These are phyloP conservation scores for Leucosticte australis DNA, from an alignment of 2,113 vertebrate species.

Conservation along the genomic window DNA sequence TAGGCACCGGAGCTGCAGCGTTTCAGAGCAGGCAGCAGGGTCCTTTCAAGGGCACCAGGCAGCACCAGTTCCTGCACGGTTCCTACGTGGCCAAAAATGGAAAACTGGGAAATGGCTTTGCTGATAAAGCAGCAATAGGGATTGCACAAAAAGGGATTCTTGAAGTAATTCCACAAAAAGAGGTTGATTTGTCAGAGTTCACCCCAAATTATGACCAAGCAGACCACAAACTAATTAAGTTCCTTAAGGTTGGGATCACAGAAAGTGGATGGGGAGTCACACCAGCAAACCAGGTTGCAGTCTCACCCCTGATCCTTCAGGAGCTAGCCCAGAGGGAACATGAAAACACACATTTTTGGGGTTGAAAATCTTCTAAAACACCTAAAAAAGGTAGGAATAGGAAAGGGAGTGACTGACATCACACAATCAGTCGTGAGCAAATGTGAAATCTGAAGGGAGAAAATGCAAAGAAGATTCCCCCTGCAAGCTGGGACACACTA, in stretches of 20 bases:
- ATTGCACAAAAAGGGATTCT: not conserved
- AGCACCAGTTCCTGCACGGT: not conserved
- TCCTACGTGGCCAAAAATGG: not conserved
- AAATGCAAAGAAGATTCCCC: not conserved
- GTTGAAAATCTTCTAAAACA: not conserved
- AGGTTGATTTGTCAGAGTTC: not conserved
- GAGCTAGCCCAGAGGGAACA: not conserved
- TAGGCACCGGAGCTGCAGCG: not conserved
- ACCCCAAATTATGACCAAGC: not conserved
- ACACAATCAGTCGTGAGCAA: not conserved
- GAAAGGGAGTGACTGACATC: not conserved
- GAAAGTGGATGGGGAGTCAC: not conserved
- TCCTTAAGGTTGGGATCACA: not conserved
- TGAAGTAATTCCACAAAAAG: not conserved
- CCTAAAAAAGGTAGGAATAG: not conserved
- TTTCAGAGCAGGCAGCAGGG: not conserved
- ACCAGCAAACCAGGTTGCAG: not conserved
- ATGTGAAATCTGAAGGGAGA: not conserved
- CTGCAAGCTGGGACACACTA: not conserved
- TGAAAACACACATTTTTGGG: not conserved
- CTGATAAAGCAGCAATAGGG: not conserved
- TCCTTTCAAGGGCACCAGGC: conserved; percentile 59
- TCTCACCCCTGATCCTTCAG: not conserved
- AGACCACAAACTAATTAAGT: not conserved
- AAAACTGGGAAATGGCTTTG: not conserved